These are phyloP conservation scores for Cerceris ruficornis DNA, from an alignment of 2,888 invertebrate species.

Conservation along the genomic window DNA sequence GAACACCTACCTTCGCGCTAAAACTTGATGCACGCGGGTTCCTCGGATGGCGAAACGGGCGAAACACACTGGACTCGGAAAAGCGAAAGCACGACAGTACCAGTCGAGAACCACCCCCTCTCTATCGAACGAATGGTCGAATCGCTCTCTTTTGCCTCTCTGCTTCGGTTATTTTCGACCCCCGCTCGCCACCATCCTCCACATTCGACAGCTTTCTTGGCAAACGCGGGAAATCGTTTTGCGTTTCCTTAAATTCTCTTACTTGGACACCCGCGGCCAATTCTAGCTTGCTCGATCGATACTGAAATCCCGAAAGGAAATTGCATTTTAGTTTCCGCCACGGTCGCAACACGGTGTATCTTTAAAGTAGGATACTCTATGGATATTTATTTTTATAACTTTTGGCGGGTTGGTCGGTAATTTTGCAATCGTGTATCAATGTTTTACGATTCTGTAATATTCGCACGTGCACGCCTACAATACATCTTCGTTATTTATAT, in stretches of 20 bases:
- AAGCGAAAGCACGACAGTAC: conserved; percentile 71
- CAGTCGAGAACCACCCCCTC: conserved; percentile 58
- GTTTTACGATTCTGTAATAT: no score
- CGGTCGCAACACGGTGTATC: no score
- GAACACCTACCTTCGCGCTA: conserved; percentile 66
- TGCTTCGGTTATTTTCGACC: conserved; percentile 64
- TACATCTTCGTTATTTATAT: no score
- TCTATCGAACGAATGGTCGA: conserved; percentile 49
- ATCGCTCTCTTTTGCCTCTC: conserved; percentile 54
- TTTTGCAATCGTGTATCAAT: no score
- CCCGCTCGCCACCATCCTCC: conserved; percentile 40
- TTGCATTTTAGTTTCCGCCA: no score
- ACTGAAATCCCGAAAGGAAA: no score
- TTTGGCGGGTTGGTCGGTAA: no score
- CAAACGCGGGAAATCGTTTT: conserved; percentile 53
- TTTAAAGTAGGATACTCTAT: no score
- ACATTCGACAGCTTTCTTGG: conserved; percentile 51
- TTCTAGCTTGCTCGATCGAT: no score
- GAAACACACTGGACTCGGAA: conserved; percentile 75
- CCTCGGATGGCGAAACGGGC: conserved; percentile 73
- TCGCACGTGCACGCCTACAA: no score
- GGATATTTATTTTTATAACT: no score
- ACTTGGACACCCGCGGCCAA: conserved; percentile 6
- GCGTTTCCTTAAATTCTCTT: conserved; percentile 46
- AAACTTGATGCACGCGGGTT: conserved; percentile 67